These are phyloP conservation scores for Hirudinaria manillensis DNA, from an alignment of 2,888 invertebrate genomes.

Conservation along the genomic window DNA sequence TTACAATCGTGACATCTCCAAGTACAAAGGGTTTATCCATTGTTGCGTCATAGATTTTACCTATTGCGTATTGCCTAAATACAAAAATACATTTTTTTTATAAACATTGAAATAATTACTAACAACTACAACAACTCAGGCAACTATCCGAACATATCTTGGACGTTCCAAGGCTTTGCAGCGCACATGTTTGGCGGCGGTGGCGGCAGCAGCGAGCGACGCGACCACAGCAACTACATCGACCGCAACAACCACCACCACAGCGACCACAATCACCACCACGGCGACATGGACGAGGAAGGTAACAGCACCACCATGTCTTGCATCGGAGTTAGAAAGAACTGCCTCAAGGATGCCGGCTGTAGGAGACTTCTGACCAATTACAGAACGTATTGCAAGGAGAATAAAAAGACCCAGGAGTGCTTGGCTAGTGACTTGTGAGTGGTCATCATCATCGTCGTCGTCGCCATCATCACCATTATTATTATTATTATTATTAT, in stretches of 20 bases:
- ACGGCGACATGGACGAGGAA: conserved; percentile 15
- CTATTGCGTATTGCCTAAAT: too few species aligned
- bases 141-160: conserved; percentile 9
- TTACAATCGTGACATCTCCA: too few species aligned
- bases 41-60: too few species aligned
- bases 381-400: conserved; percentile 28
- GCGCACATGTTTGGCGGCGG: background rate
- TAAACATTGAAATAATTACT: too few species aligned
- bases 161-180: background rate
- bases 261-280: background rate
- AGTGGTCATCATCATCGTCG: background rate
- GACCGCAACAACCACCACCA: background rate
- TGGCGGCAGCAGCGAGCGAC: background rate
- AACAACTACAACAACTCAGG: background rate
- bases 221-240: background rate
- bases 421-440: conserved; percentile 33
- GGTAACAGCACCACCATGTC: conserved; percentile 19
- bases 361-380: conserved; percentile 25
- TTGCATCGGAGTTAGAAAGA: conserved; percentile 33
- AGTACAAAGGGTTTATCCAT: too few species aligned
- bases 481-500: too few species aligned
- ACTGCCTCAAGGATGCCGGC: conserved; percentile 27
- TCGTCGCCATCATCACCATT: background rate
- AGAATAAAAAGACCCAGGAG: conserved; percentile 32
- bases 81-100: too few species aligned